Conservation (phyloP, 2,888 invertebrate genomes). For the Acrobasis suavella region DNA sequence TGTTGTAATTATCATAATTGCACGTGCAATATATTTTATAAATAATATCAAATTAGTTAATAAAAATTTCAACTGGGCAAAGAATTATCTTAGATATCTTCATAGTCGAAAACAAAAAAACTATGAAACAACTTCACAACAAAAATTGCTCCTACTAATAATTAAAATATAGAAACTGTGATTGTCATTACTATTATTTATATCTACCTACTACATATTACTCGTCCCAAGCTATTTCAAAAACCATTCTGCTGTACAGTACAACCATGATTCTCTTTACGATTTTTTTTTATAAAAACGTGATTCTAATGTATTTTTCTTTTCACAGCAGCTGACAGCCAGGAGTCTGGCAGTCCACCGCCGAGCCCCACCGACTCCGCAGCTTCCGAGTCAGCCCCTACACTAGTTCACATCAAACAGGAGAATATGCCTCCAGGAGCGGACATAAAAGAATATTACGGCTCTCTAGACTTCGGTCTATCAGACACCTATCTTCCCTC, state of each 20-base stretch:
- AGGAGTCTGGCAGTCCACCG: constrained; percentile 76
- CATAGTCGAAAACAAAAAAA: too few relatives aligned
- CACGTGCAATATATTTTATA: neutral
- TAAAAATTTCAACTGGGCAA: too few relatives aligned
- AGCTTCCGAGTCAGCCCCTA: constrained; percentile 73
- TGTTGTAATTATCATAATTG: neutral
- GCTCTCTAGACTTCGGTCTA: constrained; percentile 65
- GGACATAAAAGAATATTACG: constrained; percentile 72
- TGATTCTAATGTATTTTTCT: constrained; percentile 24
- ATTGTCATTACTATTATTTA: too few relatives aligned
- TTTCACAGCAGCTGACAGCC: constrained; percentile 75
- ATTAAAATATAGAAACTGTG: too few relatives aligned
- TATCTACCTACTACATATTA: too few relatives aligned
- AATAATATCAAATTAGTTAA: too few relatives aligned
- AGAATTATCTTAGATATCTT: too few relatives aligned
- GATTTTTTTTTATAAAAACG: too few relatives aligned
- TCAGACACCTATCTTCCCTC: constrained; percentile 66
- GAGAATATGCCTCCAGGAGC: constrained; percentile 75
- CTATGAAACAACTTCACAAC: too few relatives aligned
- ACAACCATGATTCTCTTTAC: too few relatives aligned
- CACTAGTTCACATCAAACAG: constrained; percentile 77
- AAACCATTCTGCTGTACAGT: neutral
- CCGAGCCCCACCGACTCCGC: constrained; percentile 74
- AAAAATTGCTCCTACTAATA: too few relatives aligned
- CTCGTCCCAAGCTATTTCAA: too few relatives aligned